A percentile compares a stretch with the other conserved stretches of the same genome.
These are phyloP conservation scores for Rhinatrema bivittatum DNA, from an alignment of 2,797 vertebrate species.

Conservation along the genomic window DNA sequence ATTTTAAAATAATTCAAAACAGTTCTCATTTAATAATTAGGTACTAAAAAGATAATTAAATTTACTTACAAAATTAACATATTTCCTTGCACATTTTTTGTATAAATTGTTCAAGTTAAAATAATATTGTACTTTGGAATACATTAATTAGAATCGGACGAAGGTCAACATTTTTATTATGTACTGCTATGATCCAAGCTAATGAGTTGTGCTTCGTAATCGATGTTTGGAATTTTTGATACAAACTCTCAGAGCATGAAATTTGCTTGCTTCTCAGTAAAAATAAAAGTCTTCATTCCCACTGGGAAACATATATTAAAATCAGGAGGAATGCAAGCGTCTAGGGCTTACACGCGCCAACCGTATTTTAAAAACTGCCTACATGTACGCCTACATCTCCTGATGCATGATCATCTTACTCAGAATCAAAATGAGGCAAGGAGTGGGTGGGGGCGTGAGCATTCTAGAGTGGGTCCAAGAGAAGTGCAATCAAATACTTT, in stretches of 20 bases:
- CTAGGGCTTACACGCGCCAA: no score
- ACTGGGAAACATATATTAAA: background rate
- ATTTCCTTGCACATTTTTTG: constrained; percentile 46
- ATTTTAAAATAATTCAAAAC: constrained; percentile 16
- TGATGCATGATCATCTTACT: no score
- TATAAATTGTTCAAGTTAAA: constrained; percentile 32
- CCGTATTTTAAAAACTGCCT: no score
- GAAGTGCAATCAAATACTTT: no score
- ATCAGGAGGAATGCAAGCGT: no score
- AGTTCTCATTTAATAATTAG: constrained; percentile 10
- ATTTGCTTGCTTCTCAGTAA: background rate
- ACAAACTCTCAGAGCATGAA: fast-evolving
- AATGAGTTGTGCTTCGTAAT: background rate
- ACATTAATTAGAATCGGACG: background rate
- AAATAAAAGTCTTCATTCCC: background rate
- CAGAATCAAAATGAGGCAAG: no score
- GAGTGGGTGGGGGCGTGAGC: no score
- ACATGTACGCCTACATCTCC: no score
- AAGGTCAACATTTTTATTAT: background rate
- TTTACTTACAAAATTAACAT: constrained; percentile 15
- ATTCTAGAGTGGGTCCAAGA: no score
- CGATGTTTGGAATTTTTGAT: background rate
- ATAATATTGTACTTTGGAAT: constrained; percentile 16
- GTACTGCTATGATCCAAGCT: background rate
- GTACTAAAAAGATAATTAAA: no score